phyloP scores from a whole-genome alignment of 2,113 vertebrate genomes.

The Ailurus styani region DNA sequence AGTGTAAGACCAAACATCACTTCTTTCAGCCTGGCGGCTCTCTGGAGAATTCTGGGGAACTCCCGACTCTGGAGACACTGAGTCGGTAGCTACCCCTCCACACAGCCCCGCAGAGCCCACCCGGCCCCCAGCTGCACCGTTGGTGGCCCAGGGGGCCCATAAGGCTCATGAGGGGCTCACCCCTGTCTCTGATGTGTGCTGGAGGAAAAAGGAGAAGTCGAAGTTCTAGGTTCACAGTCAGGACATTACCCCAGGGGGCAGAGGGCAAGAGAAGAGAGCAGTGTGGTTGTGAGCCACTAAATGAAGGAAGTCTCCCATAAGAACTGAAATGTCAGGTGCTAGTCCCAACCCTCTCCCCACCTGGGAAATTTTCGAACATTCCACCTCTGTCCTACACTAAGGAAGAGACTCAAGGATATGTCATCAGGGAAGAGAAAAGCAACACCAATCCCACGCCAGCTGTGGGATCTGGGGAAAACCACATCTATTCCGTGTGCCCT shows the following conservation, averaged over 20 bases:
- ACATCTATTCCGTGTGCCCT: background rate
- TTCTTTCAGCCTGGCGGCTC: background rate
- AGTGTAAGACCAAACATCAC: background rate
- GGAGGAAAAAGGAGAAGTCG: background rate
- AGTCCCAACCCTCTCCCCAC: background rate
- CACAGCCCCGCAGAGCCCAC: background rate
- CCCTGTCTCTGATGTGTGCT: background rate
- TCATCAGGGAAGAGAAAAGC: background rate
- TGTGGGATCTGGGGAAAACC: background rate
- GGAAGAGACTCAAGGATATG: background rate
- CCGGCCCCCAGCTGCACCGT: background rate
- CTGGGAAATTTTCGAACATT: constrained; percentile 21
- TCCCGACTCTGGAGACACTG: background rate
- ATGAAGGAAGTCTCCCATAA: constrained; percentile 50
- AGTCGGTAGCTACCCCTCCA: background rate
- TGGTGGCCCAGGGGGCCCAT: background rate
- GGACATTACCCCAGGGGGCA: background rate
- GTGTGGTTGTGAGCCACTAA: background rate
- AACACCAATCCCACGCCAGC: background rate
- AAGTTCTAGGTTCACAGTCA: constrained; percentile 12
- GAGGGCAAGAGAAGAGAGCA: background rate
- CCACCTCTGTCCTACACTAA: background rate
- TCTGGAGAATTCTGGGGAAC: background rate
- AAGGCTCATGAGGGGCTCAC: background rate
- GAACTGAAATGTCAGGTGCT: background rate